These are phyloP conservation scores for Lutraria lutraria DNA, from an alignment of 2,888 invertebrate genomes.

Conservation along the genomic window DNA sequence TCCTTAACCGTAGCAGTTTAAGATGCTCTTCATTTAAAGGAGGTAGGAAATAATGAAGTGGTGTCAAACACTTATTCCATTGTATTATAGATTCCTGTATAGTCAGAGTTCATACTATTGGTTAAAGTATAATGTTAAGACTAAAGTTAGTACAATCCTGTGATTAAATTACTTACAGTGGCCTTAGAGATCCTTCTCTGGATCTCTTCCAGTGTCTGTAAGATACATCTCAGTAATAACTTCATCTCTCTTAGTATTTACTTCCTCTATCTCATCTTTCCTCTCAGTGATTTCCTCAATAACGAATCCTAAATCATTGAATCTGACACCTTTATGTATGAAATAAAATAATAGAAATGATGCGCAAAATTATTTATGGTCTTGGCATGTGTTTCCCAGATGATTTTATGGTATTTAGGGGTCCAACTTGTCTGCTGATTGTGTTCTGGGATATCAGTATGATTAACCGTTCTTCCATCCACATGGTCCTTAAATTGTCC, in stretches of 20 bases:
- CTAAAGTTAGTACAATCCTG: too few species aligned
- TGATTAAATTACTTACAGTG: too few species aligned
- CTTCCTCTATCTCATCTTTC: neutral
- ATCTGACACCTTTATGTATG: slow-evolving; percentile 42
- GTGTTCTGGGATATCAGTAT: neutral
- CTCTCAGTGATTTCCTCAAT: neutral
- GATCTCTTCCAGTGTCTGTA: too few species aligned
- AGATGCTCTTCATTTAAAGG: too few species aligned
- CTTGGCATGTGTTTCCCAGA: slow-evolving; percentile 46
- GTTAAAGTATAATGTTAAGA: too few species aligned
- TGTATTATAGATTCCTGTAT: too few species aligned
- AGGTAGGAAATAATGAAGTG: too few species aligned
- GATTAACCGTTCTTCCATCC: neutral
- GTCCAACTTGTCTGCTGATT: neutral
- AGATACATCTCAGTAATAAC: neutral
- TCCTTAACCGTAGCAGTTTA: too few species aligned
- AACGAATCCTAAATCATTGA: slow-evolving; percentile 11
- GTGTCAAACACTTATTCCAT: too few species aligned
- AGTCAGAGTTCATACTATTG: too few species aligned
- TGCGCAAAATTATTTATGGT: slow-evolving; percentile 54
- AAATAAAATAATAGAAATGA: slow-evolving; percentile 53
- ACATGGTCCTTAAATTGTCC: too few species aligned
- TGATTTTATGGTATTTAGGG: slow-evolving; percentile 19
- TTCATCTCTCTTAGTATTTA: neutral
- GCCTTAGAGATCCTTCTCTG: too few species aligned